Conservation (phyloP, 2,797 vertebrate genomes). For the Chlorospingus flavigularis region DNA sequence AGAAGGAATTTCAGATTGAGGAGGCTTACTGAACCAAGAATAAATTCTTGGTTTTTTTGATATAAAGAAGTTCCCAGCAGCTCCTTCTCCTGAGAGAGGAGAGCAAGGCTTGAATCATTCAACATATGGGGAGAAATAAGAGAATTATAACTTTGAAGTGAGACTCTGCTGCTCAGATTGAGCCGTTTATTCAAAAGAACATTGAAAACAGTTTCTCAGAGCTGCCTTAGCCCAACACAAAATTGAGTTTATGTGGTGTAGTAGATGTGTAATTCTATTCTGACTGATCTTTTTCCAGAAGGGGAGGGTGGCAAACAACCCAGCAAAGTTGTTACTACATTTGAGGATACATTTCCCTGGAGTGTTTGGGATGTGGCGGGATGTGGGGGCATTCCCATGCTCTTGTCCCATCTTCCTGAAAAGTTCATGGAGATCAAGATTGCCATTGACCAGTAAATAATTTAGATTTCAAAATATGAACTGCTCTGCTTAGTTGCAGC, state of each 20-base stretch:
- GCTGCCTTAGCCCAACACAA: neutral
- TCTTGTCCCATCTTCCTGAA: neutral
- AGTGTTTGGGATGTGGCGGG: neutral
- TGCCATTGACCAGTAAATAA: neutral
- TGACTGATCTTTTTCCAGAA: neutral
- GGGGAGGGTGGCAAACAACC: neutral
- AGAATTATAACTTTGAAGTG: neutral
- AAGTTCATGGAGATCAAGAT: neutral
- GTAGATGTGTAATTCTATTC: neutral
- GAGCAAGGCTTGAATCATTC: neutral
- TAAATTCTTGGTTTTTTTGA: neutral
- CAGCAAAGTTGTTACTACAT: neutral
- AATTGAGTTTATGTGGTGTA: accelerated
- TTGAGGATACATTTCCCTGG: neutral
- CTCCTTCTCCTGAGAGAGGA: neutral
- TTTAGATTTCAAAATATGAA: neutral
- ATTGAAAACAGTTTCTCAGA: neutral
- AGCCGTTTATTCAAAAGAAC: neutral
- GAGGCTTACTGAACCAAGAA: neutral
- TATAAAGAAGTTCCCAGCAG: neutral
- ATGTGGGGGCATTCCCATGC: neutral
- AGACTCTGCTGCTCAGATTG: neutral
- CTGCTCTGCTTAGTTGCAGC: neutral
- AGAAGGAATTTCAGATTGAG: neutral
- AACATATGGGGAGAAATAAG: accelerated